Base-by-base conservation (phyloP, 2,113 vertebrate genomes). In the Anguilla rostrata region DNA sequence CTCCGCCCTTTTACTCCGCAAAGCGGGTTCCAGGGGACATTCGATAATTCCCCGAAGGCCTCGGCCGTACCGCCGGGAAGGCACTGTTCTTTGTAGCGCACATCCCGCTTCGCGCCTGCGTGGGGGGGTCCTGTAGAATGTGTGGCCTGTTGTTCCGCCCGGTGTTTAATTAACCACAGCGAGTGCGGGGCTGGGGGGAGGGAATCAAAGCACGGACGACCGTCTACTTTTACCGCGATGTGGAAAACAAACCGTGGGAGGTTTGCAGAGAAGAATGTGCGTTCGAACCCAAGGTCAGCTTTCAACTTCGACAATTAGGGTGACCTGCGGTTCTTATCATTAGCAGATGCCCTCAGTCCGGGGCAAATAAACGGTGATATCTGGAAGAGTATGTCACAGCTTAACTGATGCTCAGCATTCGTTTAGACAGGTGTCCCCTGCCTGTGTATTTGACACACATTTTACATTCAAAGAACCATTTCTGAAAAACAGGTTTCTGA, bases 1-100 rank as follows among this genome's bases (percentile, higher is more conserved):
- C 12, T 86, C 53, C 81, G 53, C 26, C 41, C 60, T 18, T 18
- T 29, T 41, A n/a, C 41, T 39, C 80, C 39, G 39, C 85, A 71
- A 22, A 15, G 57, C 83, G 15, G 11, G 66, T 81, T 71, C 84
- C 78, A 6, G 78, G 49, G 53, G 6, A 75, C 71, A 75, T 34
- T 34, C 2, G 71, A 75, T 75, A 75, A 75, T 11, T 34, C 71
- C 71, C 71, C n/a, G 9, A 75, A 34, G 29, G 86, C 86, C 78
- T 83, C 75, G 79, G 75, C 79, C 66, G 49, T 82, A 87, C 39
- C 81, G 26, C 56, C 71, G 63, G 26, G 56, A 41, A 79, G 75
- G 43, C 34, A 11, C 43, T 81, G 78, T 57, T n/a, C 83, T 40
- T 78, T 12, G 80, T 0, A 75, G 26, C 71, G 26, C 22, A 2